Evolutionary conservation across 2,113 vertebrate species (phyloP).

Genomic region (Chaenocephalus aceratus): DNA sequence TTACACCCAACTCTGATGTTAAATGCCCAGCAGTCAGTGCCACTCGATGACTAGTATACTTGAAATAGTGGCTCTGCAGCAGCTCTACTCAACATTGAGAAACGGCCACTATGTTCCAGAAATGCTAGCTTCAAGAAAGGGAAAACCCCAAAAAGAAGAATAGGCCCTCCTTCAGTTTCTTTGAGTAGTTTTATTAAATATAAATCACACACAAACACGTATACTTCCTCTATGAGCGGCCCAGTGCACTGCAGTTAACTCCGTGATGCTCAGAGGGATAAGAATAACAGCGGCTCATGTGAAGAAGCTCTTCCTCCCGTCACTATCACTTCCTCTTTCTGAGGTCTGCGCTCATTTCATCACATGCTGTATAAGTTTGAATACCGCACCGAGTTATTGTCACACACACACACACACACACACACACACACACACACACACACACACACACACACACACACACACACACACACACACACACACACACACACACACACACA

Average conservation of each 20-base stretch:
- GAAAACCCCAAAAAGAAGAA: too few relatives aligned
- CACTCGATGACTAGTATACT: too few relatives aligned
- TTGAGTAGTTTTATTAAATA: too few relatives aligned
- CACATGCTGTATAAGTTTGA: conserved; percentile 74
- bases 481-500: background rate
- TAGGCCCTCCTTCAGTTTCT: too few relatives aligned
- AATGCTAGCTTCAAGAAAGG: too few relatives aligned
- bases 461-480: background rate
- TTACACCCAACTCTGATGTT: too few relatives aligned
- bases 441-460: conserved; percentile 14
- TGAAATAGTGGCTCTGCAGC: too few relatives aligned
- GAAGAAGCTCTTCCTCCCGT: conserved; percentile 70
- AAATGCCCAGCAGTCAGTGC: too few relatives aligned
- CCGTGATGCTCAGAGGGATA: conserved; percentile 39
- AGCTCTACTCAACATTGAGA: too few relatives aligned
- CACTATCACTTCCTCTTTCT: conserved; percentile 79
- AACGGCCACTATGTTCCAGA: too few relatives aligned
- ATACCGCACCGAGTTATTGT: conserved; percentile 50
- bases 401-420: background rate
- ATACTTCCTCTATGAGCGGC: background rate
- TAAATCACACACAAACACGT: too few relatives aligned
- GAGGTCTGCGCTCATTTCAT: conserved; percentile 38
- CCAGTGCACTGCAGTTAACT: conserved; percentile 62
- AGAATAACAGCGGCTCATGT: conserved; percentile 73
- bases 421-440: too few relatives aligned